Base-by-base conservation (phyloP, 2,113 vertebrate genomes). In the Phycodurus eques region DNA sequence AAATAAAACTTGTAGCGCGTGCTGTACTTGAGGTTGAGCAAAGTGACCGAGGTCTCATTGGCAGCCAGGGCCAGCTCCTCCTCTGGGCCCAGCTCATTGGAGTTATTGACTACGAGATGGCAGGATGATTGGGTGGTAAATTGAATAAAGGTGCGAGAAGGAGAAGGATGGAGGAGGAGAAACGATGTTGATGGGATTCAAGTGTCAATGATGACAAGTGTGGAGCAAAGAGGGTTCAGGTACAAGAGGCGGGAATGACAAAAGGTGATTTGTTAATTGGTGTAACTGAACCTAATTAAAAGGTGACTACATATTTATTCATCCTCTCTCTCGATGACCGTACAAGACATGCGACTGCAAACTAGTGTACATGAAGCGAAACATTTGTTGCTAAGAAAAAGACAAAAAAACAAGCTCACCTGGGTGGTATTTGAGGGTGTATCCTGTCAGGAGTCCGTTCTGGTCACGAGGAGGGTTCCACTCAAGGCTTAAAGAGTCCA, bases 1-100 rank as follows among this genome's bases (percentile, higher is more conserved):
- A 98, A 94, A 88, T 96, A 97, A 90, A 99, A 98, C 92, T 96
- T 98, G 92, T 99, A 99, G 81, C 95, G 95, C 33, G 96, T 98
- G 88, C 94, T 96, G 91, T 96, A 95, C 92, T 96, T 96, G 91
- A 99, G 95, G 87, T 95, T 91, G 84, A 88, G 92, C 92, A 99
- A 86, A 87, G 93, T 95, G 92, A 95, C 86, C 74, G 89, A 95
- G 82, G 96, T 96, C 91, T 96, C 95, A 35, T 99, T 99, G 88
- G 95, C 93, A 56, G 93, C 92, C 86, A 99, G 92, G 85, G 91
- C 92, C 88, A 97, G 85, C 88, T 96, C 94, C 83, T 96, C 87
- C 90, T 95, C 82, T 66, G 92, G 94, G 76, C 96, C 95, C 85
- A 98, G 88, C 84, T 98, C 96, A 88, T 95, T 94, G 65, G 95